Evolutionary conservation across 2,797 vertebrate genomes (phyloP), one percentile per base, ranked within the genome.

Genomic region (Artibeus jamaicensis): DNA sequence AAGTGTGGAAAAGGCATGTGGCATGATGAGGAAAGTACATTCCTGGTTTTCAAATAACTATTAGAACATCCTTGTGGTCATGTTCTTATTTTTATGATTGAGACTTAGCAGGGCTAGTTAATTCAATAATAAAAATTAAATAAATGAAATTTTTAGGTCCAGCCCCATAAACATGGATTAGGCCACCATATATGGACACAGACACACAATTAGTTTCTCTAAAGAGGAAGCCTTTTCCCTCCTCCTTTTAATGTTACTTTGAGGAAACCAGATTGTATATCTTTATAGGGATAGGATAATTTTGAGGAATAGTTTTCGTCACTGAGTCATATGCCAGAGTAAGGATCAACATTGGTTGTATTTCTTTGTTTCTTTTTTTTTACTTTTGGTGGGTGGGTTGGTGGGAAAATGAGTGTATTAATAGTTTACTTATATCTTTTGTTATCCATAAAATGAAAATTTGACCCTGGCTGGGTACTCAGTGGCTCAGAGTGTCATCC

Each of bases 231-330:
- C 55, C 26, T 44, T 29, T 22, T 22, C 5, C 21, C 1, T 9
- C 15, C 44, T 24, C 37, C 11, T 39, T 84, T 92, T 65, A 70
- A 67, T 70, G 59, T 32, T 32, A 62, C 55, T 91, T 93, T 90
- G 65, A 95, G 77, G 65, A 87, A 78, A 87, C 86, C 78, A 78
- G 37, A n/a, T 86, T 70, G 21, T 90, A 29, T 53, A 21, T 62
- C 53, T 50, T 71, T 12, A 39, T 74, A 59, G 82, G n/a, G 21
- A 37, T 79, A 79, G 37, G 26, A 85, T 84, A 76, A 65, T 50
- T 94, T 93, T 94, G 57, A 93, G 62, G 29, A 70, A 22, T 68
- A 81, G 11, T 24, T 84, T 92, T 92, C 88, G 55, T 79, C 22
- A 81, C 78, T 55, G 55, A 86, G n/a, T 74, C 53, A 68, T 89